Base-by-base conservation (phyloP, 2,888 invertebrate genomes). In the Spodoptera littoralis region DNA sequence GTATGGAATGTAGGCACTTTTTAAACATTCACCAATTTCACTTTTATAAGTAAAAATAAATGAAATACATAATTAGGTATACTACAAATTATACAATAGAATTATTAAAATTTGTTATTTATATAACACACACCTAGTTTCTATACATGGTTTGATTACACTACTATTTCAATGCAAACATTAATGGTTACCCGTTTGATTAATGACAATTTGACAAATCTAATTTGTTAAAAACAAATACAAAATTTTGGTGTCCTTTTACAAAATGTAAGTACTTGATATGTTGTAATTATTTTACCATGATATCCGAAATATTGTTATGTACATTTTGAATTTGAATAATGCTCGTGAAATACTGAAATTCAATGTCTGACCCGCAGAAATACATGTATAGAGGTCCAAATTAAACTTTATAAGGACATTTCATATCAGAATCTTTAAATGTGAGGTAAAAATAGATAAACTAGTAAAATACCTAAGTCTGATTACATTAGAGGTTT, bases 1-100 rank as follows among this genome's bases (percentile, higher is more conserved):
- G 42, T 45, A 55, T 92, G 93, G 93, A 94, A 94, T 93, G 93
- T 93, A 94, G 93, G 93, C 92, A 93, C 92, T 94, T 92, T 84
- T 75, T 81, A 65, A 70, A 70, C 60, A 74, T 73, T 73, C 73
- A 73, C 68, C 24, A 65, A 65, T 48, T 66, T 66, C 47, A 74
- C 65, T 36, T 59, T 60, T 50, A 43, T 60, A 57, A 56, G 53
- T 70, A 62, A 70, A 65, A 71, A 54, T 59, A 77, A 65, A 61
- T 60, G 4, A 67, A 61, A 36, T 36, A 36, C 36, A 36, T 4
- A 55, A 51, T 47, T 49, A 63, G 22, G 36, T 58, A 60, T 12
- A 62, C 59, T 58, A 62, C 43, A 70, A 63, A 60, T 67, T 2
- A 80, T 57, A 49, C 30, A 49, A 54, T 55, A 60, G n/a, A 48